These are phyloP conservation scores for Oryzias curvinotus DNA, from an alignment of 2,113 vertebrate genomes.

Conservation along the genomic window DNA sequence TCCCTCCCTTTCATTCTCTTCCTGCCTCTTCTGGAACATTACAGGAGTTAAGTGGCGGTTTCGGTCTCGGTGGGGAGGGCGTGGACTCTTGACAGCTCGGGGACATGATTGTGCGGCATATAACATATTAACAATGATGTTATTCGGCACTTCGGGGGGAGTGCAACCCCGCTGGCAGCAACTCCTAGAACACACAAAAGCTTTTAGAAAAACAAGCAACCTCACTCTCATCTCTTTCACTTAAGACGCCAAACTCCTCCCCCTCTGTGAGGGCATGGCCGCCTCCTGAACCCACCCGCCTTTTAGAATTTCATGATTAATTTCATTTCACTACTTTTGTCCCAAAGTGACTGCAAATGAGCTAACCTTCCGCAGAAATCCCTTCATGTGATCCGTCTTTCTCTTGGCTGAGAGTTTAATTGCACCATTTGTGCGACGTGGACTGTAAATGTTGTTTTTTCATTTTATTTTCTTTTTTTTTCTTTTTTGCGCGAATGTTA, in stretches of 20 bases:
- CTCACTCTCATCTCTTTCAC: neutral
- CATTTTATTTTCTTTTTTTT: slow-evolving; percentile 1
- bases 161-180: neutral
- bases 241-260: neutral
- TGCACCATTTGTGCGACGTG: neutral
- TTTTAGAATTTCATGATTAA: slow-evolving; percentile 30
- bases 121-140: slow-evolving; percentile 37
- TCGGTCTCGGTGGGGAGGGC: slow-evolving; percentile 18
- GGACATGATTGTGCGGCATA: slow-evolving; percentile 47
- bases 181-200: neutral
- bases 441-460: slow-evolving; percentile 12
- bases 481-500: neutral
- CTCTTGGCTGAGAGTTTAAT: slow-evolving; percentile 6
- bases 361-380: slow-evolving; percentile 19
- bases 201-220: neutral
- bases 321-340: slow-evolving; percentile 18
- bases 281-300: slow-evolving; percentile 14
- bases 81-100: slow-evolving; percentile 30
- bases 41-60: slow-evolving; percentile 40
- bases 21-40: slow-evolving; percentile 17
- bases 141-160: slow-evolving; percentile 18
- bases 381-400: slow-evolving; percentile 1
- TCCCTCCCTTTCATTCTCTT: slow-evolving; percentile 16
- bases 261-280: slow-evolving; percentile 23
- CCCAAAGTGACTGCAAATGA: neutral